Evolutionary conservation across 2,797 vertebrate species (phyloP).

Genomic region (Okamejei kenojei): DNA sequence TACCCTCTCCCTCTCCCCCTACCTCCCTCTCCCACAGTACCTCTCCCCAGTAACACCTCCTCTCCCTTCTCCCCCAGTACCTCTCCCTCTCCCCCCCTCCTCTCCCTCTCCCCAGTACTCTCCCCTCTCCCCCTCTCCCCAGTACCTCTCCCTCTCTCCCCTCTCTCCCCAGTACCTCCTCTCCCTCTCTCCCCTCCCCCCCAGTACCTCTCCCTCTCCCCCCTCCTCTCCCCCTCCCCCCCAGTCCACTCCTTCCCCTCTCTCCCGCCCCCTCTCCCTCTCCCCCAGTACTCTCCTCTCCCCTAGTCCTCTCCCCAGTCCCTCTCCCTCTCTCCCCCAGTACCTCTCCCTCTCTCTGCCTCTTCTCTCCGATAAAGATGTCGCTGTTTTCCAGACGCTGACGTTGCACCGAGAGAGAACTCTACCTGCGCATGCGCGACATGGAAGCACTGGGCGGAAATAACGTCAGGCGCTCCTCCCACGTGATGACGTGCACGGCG

Average conservation of each 20-base stretch:
- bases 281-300: no score
- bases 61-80: no score
- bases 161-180: neutral
- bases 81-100: no score
- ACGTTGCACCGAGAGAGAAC: neutral
- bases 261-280: no score
- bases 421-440: neutral
- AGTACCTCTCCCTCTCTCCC: rapidly evolving
- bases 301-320: no score
- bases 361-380: neutral
- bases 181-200: no score
- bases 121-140: rapidly evolving
- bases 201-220: no score
- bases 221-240: no score
- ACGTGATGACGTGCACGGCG: neutral
- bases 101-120: no score
- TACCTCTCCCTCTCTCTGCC: neutral
- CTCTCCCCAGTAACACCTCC: no score
- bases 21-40: neutral
- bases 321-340: no score
- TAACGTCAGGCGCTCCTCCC: neutral
- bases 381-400: neutral
- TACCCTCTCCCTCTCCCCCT: neutral
- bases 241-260: no score
- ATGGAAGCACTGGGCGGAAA: neutral